Conservation (phyloP, 1,140 invertebrate genomes). For the Cherax destructor region DNA sequence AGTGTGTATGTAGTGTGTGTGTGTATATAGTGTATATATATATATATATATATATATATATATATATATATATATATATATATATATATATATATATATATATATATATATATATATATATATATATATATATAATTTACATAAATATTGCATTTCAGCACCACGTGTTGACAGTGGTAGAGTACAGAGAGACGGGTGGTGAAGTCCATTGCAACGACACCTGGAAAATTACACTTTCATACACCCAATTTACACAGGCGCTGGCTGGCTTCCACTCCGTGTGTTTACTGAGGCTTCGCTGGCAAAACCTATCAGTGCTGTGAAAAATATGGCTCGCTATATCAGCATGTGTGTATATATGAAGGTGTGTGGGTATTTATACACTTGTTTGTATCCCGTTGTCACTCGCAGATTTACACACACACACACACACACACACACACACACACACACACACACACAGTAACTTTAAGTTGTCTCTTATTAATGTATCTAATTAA, state of each 20-base stretch:
- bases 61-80: conserved; percentile 2
- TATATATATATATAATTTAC: conserved; percentile 3
- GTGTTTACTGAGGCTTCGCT: not conserved
- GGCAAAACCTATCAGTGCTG: not conserved
- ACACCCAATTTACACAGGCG: not conserved
- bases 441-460: too few relatives aligned
- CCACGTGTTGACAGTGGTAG: too few relatives aligned
- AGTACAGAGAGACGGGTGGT: not conserved
- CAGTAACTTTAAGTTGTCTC: too few relatives aligned
- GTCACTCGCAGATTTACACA: too few relatives aligned
- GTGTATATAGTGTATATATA: too few relatives aligned
- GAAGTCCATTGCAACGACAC: not conserved
- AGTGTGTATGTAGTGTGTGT: too few relatives aligned
- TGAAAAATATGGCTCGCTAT: not conserved
- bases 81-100: conserved; percentile 22
- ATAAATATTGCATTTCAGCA: not conserved
- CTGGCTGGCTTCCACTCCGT: not conserved
- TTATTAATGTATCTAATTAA: too few relatives aligned
- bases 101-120: conserved; percentile 25
- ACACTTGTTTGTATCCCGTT: too few relatives aligned
- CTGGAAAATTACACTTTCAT: not conserved
- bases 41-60: too few relatives aligned
- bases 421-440: too few relatives aligned
- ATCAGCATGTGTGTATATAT: too few relatives aligned
- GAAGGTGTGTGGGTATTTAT: too few relatives aligned